phyloP scores from a whole-genome alignment of 2,888 invertebrate genomes.

The Stenichneumon culpator region DNA sequence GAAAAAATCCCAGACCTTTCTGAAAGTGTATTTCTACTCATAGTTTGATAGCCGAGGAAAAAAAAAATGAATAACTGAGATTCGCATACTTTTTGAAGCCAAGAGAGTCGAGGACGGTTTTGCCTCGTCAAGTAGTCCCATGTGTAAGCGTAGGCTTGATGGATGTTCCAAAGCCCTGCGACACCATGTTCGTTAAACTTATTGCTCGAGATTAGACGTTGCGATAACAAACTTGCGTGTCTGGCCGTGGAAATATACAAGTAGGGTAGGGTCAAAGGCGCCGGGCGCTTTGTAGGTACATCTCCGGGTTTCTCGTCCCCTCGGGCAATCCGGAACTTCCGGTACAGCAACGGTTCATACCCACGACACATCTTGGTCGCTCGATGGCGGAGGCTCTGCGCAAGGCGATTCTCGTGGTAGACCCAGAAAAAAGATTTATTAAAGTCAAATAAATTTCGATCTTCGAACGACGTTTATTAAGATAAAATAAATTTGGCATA shows the following conservation, averaged over 20 bases:
- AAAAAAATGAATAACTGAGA: not conserved
- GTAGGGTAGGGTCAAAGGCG: conserved; percentile 42
- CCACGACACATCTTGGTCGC: conserved; percentile 12
- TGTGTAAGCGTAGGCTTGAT: not conserved
- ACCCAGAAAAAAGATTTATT: no score
- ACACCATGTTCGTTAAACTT: not conserved
- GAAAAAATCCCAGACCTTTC: no score
- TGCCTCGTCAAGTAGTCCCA: no score
- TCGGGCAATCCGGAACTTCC: not conserved
- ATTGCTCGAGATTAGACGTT: not conserved
- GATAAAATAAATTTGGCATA: no score
- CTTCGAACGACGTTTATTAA: no score
- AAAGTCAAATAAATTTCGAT: no score
- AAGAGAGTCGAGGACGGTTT: no score
- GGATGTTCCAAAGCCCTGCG: not conserved
- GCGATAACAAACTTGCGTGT: conserved; percentile 19
- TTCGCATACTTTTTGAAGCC: not conserved
- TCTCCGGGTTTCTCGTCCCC: no score
- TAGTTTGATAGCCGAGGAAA: not conserved
- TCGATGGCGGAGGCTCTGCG: no score
- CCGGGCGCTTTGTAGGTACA: conserved; percentile 25
- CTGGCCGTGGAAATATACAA: conserved; percentile 35
- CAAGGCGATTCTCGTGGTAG: no score
- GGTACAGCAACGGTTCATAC: conserved; percentile 10
- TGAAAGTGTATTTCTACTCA: not conserved